phyloP scores from a whole-genome alignment of 2,113 vertebrate species.

The Amazona vittata region DNA sequence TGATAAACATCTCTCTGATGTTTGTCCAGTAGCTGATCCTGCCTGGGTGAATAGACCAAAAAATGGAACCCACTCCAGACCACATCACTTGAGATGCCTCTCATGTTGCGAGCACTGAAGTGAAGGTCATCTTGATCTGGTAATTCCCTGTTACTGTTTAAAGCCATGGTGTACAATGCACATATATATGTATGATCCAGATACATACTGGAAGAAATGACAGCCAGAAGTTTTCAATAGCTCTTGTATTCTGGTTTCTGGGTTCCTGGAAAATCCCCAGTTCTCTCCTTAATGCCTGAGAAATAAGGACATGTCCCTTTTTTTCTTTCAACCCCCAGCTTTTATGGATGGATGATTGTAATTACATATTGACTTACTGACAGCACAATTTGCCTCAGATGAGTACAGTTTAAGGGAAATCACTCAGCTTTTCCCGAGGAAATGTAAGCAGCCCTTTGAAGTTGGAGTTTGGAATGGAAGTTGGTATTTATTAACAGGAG shows the following conservation, averaged over 20 bases:
- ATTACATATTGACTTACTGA: not conserved
- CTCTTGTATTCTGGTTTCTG: not conserved
- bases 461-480: slow-evolving; percentile 1
- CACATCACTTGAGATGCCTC: not conserved
- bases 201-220: fast-evolving
- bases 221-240: not conserved
- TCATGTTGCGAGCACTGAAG: fast-evolving
- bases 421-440: not conserved
- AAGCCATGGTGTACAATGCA: not conserved
- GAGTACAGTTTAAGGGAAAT: not conserved
- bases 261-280: not conserved
- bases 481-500: not conserved
- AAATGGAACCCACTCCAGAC: not conserved
- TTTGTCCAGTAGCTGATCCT: slow-evolving; percentile 5
- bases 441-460: not conserved
- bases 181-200: not conserved
- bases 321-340: not conserved
- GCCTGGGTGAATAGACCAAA: not conserved
- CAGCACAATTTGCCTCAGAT: not conserved
- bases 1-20: not conserved
- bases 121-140: not conserved
- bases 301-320: not conserved
- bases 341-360: not conserved
- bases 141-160: not conserved
- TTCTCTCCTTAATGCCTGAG: not conserved